Conservation (phyloP, 2,797 vertebrate species). For the Acipenser transmontanus region DNA sequence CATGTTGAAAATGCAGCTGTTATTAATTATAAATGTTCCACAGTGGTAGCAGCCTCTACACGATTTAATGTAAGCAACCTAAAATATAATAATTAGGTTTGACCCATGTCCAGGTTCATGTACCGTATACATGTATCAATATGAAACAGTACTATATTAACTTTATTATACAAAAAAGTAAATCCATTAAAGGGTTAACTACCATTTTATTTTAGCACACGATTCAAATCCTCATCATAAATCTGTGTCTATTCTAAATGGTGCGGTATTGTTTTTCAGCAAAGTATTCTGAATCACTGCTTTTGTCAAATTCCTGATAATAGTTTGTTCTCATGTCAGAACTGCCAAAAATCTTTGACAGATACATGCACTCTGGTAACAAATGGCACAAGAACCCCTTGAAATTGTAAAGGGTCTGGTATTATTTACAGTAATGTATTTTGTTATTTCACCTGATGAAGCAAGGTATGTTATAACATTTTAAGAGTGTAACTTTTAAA, state of each 20-base stretch:
- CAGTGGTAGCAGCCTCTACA: slow-evolving; percentile 17
- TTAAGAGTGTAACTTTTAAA: neutral
- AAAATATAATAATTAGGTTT: neutral
- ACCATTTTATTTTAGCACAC: neutral
- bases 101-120: neutral
- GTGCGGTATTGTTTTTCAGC: too few relatives aligned
- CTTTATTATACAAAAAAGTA: neutral
- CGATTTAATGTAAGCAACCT: slow-evolving; percentile 26
- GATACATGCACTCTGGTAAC: too few relatives aligned
- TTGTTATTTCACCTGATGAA: neutral
- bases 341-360: too few relatives aligned
- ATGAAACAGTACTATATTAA: neutral
- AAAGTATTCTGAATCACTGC: too few relatives aligned
- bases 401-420: too few relatives aligned
- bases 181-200: neutral
- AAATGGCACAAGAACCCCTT: too few relatives aligned
- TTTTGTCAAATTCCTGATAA: too few relatives aligned
- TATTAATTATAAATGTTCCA: slow-evolving; percentile 23
- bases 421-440: neutral
- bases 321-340: too few relatives aligned
- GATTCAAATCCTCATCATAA: neutral
- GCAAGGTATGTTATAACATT: neutral
- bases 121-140: neutral
- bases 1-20: slow-evolving; percentile 33
- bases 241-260: neutral